Base-by-base conservation (phyloP, 2,797 vertebrate genomes). In the Platalea minor region DNA sequence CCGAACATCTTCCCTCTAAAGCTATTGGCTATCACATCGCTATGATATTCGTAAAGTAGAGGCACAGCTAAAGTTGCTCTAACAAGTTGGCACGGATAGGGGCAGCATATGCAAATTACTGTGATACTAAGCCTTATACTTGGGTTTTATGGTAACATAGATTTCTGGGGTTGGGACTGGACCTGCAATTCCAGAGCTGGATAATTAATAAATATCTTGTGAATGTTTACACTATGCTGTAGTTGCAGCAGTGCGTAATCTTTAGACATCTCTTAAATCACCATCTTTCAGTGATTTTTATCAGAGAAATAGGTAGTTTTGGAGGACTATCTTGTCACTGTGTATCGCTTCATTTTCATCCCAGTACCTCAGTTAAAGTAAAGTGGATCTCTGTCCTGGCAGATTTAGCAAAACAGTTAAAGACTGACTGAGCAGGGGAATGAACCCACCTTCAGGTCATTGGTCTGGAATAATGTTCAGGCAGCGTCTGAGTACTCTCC, bases 371-470 rank as follows among this genome's bases (percentile, higher is more conserved):
- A 57, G 59, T 61, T 46, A 74, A n/a, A 82, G 37, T 59, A 67
- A 85, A 87, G 37, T 4, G 2, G 11, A 77, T 88, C 41, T 80
- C 64, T 80, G 33, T 79, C 78, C 39, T 41, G 81, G 48, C 53
- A 85, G 59, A 77, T 69, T 74, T 85, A 85, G 19, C 41, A 83
- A 74, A 92, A 73, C 28, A 41, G 29, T 79, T 80, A 31, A 84
- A 81, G 77, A 82, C n/a, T 37, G 37, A 89, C 39, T 56, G 84
- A 92, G 43, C 46, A 88, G 65, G 31, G 46, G 35, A 92, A 84
- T 94, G 92, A 96, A 95, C 96, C 59, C 61, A 88, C 84, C 81
- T 95, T 95, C 75, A 91, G 94, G 94, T 85, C 95, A 94, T 26
- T 92, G 70, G 53, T 93, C 94, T 95, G 94, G 94, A 95, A 95